Percentiles rank a stretch among this genome's conserved stretches.
Evolutionary conservation across 2,888 invertebrate genomes (phyloP).

Genomic region (Fragum whitleyi): DNA sequence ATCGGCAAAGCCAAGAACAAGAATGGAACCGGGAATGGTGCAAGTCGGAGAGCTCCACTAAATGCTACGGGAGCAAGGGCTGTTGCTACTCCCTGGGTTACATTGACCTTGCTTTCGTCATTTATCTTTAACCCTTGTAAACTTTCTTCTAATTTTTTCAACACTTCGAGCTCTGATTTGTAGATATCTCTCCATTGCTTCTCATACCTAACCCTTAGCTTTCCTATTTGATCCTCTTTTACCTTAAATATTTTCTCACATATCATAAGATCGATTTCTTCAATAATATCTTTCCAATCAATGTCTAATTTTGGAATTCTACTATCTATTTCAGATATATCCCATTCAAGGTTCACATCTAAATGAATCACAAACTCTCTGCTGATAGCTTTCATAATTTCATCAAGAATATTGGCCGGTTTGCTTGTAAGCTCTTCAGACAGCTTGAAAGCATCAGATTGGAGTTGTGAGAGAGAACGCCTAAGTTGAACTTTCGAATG

Average conservation of each 20-base stretch:
- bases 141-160: background rate
- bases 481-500: constrained; percentile 5
- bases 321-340: background rate
- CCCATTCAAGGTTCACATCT: background rate
- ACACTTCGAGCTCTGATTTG: background rate
- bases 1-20: constrained; percentile 34
- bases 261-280: constrained; percentile 3
- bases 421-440: background rate
- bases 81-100: background rate
- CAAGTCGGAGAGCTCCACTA: constrained; percentile 21
- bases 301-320: constrained; percentile 2
- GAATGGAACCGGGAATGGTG: constrained; percentile 33
- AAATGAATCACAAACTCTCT: background rate
- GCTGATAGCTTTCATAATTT: background rate
- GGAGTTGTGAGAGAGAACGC: background rate
- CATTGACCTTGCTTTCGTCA: background rate
- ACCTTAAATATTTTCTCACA: constrained; percentile 18
- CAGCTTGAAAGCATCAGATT: constrained; percentile 1
- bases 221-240: background rate
- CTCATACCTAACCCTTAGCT: background rate
- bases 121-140: background rate
- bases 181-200: background rate
- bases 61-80: constrained; percentile 13
- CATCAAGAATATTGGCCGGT: background rate
- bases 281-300: background rate